A percentile compares a stretch with the other conserved stretches of the same genome.
Conservation (phyloP, 2,113 vertebrate species). For the Ptyas mucosa region DNA sequence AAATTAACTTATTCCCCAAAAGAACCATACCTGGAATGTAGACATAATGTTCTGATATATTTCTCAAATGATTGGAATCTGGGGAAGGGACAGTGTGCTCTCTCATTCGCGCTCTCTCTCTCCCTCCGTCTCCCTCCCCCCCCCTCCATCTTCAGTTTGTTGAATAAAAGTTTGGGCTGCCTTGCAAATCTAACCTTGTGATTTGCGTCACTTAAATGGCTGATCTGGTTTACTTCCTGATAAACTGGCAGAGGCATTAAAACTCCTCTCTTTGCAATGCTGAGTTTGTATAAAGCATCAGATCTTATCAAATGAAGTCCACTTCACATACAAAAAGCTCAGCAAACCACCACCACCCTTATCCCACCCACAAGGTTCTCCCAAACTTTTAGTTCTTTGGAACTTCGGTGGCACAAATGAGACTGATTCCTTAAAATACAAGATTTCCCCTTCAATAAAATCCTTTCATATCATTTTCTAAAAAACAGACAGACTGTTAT, state of each 20-base stretch:
- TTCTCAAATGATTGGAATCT: slow-evolving; percentile 45
- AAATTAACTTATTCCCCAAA: slow-evolving; percentile 61
- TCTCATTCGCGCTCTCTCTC: accelerated
- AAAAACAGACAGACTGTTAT: slow-evolving; percentile 39
- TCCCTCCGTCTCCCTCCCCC: accelerated
- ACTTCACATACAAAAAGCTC: slow-evolving; percentile 47
- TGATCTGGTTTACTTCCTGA: slow-evolving; percentile 50
- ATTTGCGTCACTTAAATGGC: slow-evolving; percentile 56
- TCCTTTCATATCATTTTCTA: slow-evolving; percentile 54
- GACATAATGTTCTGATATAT: slow-evolving; percentile 38
- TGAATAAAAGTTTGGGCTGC: slow-evolving; percentile 59
- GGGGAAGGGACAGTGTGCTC: background rate
- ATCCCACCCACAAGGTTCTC: slow-evolving; percentile 37
- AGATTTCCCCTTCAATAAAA: slow-evolving; percentile 41
- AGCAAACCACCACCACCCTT: slow-evolving; percentile 8
- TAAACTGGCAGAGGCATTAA: slow-evolving; percentile 59
- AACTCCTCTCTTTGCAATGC: slow-evolving; percentile 35
- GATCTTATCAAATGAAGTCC: slow-evolving; percentile 55
- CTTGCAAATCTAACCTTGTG: slow-evolving; percentile 67
- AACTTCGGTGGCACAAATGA: slow-evolving; percentile 38
- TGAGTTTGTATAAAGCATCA: slow-evolving; percentile 55
- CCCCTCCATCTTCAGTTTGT: background rate
- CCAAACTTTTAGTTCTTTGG: slow-evolving; percentile 64
- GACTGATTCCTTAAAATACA: slow-evolving; percentile 52
- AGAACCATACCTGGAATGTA: slow-evolving; percentile 40